These are phyloP conservation scores for Sinelater perroti DNA, from an alignment of 2,888 invertebrate species.

Conservation along the genomic window DNA sequence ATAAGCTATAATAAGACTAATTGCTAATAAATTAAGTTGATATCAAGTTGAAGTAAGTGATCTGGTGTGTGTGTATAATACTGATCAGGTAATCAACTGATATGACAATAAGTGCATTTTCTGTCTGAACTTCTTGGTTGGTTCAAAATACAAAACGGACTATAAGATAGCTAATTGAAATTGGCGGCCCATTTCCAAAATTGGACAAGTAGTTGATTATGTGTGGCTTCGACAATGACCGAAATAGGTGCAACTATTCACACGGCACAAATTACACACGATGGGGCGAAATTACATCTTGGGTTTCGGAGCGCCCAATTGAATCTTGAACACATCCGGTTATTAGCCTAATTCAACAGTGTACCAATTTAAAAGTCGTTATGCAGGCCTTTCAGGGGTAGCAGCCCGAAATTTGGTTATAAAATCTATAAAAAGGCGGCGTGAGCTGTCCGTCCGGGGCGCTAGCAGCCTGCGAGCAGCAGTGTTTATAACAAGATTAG, in stretches of 20 bases:
- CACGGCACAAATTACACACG: slow-evolving; percentile 25
- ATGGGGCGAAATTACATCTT: slow-evolving; percentile 26
- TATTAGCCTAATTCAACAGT: slow-evolving; percentile 30
- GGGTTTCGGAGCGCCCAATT: slow-evolving; percentile 25
- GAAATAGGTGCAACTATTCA: slow-evolving; percentile 22
- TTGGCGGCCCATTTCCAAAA: too few species aligned
- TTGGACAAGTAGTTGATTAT: too few species aligned
- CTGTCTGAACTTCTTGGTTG: too few species aligned
- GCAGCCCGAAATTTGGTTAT: slow-evolving; percentile 31
- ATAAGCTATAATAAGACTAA: too few species aligned
- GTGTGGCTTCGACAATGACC: not conserved
- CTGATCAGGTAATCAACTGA: too few species aligned
- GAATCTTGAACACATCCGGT: slow-evolving; percentile 35
- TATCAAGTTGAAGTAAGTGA: too few species aligned
- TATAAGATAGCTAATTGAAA: too few species aligned
- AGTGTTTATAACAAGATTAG: slow-evolving; percentile 47
- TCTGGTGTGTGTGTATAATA: too few species aligned
- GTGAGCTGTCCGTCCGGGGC: slow-evolving; percentile 36
- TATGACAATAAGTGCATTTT: too few species aligned
- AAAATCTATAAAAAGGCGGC: slow-evolving; percentile 33
- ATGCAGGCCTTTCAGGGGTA: slow-evolving; percentile 24
- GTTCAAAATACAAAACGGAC: too few species aligned
- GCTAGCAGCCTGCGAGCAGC: slow-evolving; percentile 35
- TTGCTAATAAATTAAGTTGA: too few species aligned
- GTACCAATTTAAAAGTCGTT: slow-evolving; percentile 37